These are phyloP conservation scores for Sthenelais limicola DNA, from an alignment of 2,888 invertebrate genomes.

Conservation along the genomic window DNA sequence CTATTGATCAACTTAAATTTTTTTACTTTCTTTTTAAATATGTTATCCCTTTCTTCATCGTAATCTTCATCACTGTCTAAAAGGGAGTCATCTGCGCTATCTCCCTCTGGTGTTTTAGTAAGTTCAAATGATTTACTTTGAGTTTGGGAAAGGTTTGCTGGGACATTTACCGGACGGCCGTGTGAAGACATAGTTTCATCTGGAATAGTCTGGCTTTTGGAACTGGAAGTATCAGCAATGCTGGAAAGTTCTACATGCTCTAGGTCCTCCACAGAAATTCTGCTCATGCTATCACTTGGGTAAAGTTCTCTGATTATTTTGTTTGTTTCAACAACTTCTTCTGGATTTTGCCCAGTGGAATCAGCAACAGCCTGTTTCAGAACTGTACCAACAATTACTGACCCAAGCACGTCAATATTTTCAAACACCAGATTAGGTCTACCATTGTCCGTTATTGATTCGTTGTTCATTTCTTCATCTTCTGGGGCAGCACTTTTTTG, in stretches of 20 bases:
- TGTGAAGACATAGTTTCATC: no score
- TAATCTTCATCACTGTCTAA: conserved; percentile 70
- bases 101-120: conserved; percentile 47
- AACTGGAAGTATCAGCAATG: no score
- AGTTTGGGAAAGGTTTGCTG: no score
- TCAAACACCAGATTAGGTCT: conserved; percentile 20
- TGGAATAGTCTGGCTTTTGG: no score
- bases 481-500: no score
- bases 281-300: conserved; percentile 50
- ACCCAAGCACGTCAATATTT: conserved; percentile 60
- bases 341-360: conserved; percentile 51
- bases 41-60: conserved; percentile 62
- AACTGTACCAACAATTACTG: conserved; percentile 63
- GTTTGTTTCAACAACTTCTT: conserved; percentile 49
- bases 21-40: conserved; percentile 52
- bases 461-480: no score
- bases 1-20: conserved; percentile 49
- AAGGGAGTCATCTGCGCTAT: conserved; percentile 67
- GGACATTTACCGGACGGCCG: no score
- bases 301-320: conserved; percentile 43
- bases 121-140: no score
- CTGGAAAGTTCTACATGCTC: conserved; percentile 46
- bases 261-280: conserved; percentile 57
- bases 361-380: conserved; percentile 60
- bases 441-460: no score